phyloP scores from a whole-genome alignment of 2,888 invertebrate genomes.

The Harmothoe impar region DNA sequence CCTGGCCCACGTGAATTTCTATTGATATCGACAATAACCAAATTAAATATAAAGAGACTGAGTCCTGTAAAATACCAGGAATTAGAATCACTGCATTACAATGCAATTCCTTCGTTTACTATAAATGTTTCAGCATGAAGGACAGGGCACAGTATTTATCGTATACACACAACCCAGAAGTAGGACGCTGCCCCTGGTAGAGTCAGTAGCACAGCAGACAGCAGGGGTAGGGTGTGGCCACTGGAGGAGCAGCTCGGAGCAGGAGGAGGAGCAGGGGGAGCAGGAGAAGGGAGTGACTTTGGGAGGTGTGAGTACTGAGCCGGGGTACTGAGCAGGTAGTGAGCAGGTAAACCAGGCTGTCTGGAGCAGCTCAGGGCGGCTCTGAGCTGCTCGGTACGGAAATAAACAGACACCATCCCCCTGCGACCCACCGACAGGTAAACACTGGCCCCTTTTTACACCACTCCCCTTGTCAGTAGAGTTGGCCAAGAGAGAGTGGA shows the following conservation, averaged over 20 bases:
- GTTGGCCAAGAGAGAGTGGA: too few species aligned
- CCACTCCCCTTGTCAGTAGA: not conserved
- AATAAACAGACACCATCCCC: constrained; percentile 12
- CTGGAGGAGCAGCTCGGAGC: not conserved
- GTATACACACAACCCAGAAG: too few species aligned
- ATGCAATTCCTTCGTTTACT: too few species aligned
- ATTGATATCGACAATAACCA: too few species aligned
- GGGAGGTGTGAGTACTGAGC: not conserved
- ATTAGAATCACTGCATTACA: too few species aligned
- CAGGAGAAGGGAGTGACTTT: not conserved
- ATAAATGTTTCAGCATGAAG: too few species aligned
- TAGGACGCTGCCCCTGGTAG: too few species aligned
- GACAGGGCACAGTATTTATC: too few species aligned
- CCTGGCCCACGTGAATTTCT: too few species aligned
- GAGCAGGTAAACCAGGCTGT: not conserved
- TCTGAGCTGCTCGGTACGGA: not conserved
- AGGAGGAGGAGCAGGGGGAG: not conserved
- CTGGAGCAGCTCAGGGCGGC: constrained; percentile 5
- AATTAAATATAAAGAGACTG: too few species aligned
- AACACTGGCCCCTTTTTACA: not conserved
- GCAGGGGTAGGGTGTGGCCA: not conserved
- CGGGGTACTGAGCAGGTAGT: not conserved
- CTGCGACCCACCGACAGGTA: constrained; percentile 6
- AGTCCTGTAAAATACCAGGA: too few species aligned
- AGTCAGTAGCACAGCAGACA: not conserved